These are phyloP conservation scores for Passer domesticus DNA, from an alignment of 2,113 vertebrate genomes.

Conservation along the genomic window DNA sequence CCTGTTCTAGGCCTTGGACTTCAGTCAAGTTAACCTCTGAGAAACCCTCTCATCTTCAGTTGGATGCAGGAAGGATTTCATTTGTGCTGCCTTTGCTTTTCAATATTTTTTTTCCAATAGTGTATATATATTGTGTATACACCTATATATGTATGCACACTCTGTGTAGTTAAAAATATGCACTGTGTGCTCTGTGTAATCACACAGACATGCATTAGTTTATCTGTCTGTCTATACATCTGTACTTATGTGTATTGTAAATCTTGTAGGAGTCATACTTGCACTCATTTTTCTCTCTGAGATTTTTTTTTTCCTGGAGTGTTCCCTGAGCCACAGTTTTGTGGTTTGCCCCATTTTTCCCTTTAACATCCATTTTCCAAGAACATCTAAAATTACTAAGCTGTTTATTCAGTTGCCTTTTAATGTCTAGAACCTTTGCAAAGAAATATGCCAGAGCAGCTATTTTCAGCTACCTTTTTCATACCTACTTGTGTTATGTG, in stretches of 20 bases:
- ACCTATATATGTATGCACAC: neutral
- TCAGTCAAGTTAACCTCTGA: neutral
- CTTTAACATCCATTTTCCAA: conserved; percentile 6
- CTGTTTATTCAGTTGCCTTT: conserved; percentile 15
- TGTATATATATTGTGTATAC: neutral
- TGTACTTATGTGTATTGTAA: neutral
- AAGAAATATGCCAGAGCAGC: conserved; percentile 2
- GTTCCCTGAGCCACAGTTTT: neutral
- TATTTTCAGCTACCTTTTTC: conserved; percentile 56
- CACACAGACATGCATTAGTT: neutral
- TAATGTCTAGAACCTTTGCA: conserved; percentile 26
- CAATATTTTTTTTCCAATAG: neutral
- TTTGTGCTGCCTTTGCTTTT: neutral
- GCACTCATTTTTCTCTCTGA: neutral
- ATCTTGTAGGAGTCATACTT: neutral
- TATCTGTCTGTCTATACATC: neutral
- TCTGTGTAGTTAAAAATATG: neutral
- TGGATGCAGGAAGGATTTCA: neutral
- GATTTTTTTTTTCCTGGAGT: neutral
- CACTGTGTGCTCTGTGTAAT: neutral
- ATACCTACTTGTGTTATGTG: conserved; percentile 25
- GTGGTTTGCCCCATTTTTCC: neutral
- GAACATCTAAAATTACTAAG: conserved; percentile 1
- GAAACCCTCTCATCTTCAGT: neutral
- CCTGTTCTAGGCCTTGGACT: neutral